Evolutionary conservation across 2,888 invertebrate genomes (phyloP).

Genomic region (Agonum fuliginosum): DNA sequence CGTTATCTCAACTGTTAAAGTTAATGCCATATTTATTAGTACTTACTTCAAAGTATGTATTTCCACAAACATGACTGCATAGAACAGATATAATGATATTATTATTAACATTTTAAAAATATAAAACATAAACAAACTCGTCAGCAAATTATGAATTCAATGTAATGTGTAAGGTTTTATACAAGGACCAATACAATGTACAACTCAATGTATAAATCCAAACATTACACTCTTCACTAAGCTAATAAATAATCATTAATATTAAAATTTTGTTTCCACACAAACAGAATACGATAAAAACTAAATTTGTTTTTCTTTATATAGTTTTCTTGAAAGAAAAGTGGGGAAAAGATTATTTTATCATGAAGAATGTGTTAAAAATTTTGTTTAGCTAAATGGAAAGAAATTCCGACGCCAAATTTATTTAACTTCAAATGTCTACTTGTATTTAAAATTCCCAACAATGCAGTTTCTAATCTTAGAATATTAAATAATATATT

Average conservation of each 20-base stretch:
- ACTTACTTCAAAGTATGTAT: slow-evolving; percentile 9
- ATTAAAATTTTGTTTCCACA: no score
- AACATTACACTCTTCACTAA: slow-evolving; percentile 20
- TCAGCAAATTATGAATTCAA: no score
- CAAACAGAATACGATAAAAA: not conserved
- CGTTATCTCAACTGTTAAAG: no score
- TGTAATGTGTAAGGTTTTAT: no score
- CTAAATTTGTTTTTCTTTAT: slow-evolving; percentile 7
- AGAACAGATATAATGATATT: not conserved
- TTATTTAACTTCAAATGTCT: not conserved
- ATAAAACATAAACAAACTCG: no score
- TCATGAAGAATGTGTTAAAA: not conserved
- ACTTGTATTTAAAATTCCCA: not conserved
- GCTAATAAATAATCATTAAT: no score
- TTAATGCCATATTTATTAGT: no score
- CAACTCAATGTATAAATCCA: not conserved
- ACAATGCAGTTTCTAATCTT: not conserved
- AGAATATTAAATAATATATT: no score
- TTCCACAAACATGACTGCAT: not conserved
- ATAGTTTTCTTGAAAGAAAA: not conserved
- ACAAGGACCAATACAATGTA: no score
- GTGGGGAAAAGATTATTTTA: slow-evolving; percentile 27
- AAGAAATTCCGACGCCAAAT: not conserved
- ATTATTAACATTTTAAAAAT: no score
- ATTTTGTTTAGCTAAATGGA: not conserved